These are phyloP conservation scores for Caenorhabditis sp. DNA, from an alignment of 2,888 invertebrate genomes.

Conservation along the genomic window DNA sequence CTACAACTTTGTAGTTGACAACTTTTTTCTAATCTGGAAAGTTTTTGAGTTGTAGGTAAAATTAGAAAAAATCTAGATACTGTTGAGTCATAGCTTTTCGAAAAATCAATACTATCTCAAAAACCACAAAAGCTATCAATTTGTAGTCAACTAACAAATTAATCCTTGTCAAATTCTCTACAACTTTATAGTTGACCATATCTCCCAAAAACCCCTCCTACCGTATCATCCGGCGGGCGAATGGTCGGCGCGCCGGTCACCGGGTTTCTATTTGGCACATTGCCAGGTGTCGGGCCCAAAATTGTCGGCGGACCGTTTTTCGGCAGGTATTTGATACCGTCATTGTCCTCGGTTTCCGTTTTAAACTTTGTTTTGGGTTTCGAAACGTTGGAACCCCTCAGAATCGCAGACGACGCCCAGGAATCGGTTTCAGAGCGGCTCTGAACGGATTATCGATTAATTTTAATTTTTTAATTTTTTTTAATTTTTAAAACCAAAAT, in stretches of 20 bases:
- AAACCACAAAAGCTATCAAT: no score
- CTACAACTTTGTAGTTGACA: background rate
- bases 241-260: constrained; percentile 20
- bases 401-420: background rate
- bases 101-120: no score
- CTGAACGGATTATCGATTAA: background rate
- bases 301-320: constrained; percentile 9
- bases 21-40: background rate
- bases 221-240: constrained; percentile 33
- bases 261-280: constrained; percentile 29
- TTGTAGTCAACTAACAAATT: background rate
- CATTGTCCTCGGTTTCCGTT: background rate
- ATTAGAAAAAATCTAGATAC: background rate
- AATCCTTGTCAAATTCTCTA: no score
- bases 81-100: background rate
- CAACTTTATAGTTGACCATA: no score
- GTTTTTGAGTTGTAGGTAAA: background rate
- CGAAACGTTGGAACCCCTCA: constrained; percentile 11
- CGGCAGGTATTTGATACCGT: background rate
- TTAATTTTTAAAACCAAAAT: no score
- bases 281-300: constrained; percentile 41
- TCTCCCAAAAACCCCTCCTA: no score
- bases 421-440: no score
- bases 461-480: background rate
- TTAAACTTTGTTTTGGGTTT: no score